Base-by-base conservation (phyloP, 1,140 invertebrate species). In the Drosophila murphyi region DNA sequence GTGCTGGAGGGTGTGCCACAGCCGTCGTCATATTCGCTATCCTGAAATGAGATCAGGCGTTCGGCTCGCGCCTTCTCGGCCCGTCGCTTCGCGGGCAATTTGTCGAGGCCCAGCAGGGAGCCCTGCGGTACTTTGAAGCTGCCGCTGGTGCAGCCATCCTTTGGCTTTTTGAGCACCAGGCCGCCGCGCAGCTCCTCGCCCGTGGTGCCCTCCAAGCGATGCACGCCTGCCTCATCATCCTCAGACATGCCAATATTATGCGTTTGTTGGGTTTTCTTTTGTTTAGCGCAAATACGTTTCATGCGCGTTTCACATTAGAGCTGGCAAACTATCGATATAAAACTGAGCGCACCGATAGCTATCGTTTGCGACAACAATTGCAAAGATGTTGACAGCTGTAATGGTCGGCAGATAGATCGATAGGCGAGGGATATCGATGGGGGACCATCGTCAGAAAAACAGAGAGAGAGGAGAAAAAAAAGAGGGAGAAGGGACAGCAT, bases 71-170 rank as follows among this genome's bases (percentile, higher is more conserved):
- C 94, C 68, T 94, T 94, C 83, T 96, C 95, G 79, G 93, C 94
- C 6, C 96, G 93, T 74, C 96, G 96, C 64, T 95, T 93, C 35
- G 95, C 96, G 5, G 98, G 98, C 59, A 99, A 92, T 92, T 96
- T 96, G 92, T 99, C 98, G 28, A 99, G 93, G 1, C 98, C 98
- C 5, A 99, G 93, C 8, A 97, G 87, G 0, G 98, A 98, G 8
- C 94, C 94, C 78, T 95, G 95, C 1, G 97, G 96, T 79, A 96
- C 95, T 93, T 98, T 98, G 87, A 96, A 96, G 47, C 95, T 94
- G 57, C 93, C 93, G 2, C 72, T 41, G 20, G 32, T 45, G 29
- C 37, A 29, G 48, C 94, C 93, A 59, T 93, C 93, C 20, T 95
- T 93, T 81, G 96, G 95, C 90, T 98, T 98, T 92, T 96, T 96